These are phyloP conservation scores for Perccottus glenii DNA, from an alignment of 2,113 vertebrate genomes.

Conservation along the genomic window DNA sequence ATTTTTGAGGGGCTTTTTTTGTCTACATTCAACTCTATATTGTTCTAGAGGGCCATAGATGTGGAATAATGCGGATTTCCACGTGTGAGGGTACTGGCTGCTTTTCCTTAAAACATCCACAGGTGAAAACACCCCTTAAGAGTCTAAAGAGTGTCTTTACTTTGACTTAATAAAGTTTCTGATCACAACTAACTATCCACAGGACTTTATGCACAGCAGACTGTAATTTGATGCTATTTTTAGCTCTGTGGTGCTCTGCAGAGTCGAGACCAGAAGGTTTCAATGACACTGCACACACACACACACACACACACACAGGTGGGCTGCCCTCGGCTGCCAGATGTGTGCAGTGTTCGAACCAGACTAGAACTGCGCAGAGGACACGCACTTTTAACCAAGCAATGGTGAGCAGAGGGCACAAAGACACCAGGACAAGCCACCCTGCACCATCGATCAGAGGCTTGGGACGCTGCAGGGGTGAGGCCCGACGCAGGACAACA, in stretches of 20 bases:
- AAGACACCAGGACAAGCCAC: conserved; percentile 59
- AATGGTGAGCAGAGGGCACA: conserved; percentile 12
- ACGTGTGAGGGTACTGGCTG: too few species aligned
- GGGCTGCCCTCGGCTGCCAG: conserved; percentile 51
- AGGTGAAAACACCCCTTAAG: too few species aligned
- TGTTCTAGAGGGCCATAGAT: too few species aligned
- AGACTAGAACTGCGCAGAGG: conserved; percentile 41
- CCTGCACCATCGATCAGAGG: conserved; percentile 63
- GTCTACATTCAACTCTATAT: too few species aligned
- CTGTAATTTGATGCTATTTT: conserved; percentile 31
- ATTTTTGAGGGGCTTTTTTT: too few species aligned
- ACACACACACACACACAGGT: conserved; percentile 54
- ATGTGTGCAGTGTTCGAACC: conserved; percentile 15
- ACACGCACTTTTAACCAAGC: conserved; percentile 26
- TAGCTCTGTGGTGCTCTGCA: conserved; percentile 25
- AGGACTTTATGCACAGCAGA: conserved; percentile 34
- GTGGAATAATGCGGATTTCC: too few species aligned
- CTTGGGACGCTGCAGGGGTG: conserved; percentile 30
- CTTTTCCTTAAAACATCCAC: too few species aligned
- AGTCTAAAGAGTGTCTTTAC: background rate
- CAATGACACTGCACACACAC: conserved; percentile 66
- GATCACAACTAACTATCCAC: conserved; percentile 3
- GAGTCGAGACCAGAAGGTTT: conserved; percentile 51
- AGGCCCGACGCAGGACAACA: conserved; percentile 46
- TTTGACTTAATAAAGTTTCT: background rate